Evolutionary conservation across 1,140 invertebrate genomes (phyloP).

Genomic region (Drosophila hydei): DNA sequence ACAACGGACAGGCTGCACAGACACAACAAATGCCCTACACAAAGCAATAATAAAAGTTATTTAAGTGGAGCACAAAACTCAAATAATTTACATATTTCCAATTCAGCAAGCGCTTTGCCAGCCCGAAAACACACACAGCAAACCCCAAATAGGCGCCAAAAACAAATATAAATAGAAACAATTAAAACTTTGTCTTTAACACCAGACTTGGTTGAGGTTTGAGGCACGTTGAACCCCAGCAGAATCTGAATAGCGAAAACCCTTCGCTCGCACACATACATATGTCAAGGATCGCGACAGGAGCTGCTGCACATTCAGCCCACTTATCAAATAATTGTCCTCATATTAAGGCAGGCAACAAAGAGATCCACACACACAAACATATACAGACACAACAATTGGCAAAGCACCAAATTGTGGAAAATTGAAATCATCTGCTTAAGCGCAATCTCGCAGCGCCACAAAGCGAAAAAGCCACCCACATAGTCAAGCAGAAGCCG

Average conservation of each 20-base stretch:
- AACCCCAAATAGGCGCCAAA: constrained; percentile 35
- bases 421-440: constrained; percentile 71
- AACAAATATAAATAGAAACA: constrained; percentile 54
- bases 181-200: constrained; percentile 77
- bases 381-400: constrained; percentile 28
- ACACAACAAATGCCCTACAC: constrained; percentile 1
- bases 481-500: constrained; percentile 31
- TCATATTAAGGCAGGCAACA: constrained; percentile 69
- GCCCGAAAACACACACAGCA: constrained; percentile 27
- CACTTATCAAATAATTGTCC: constrained; percentile 83
- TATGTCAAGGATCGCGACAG: constrained; percentile 59
- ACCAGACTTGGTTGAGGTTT: constrained; percentile 14
- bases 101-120: constrained; percentile 66
- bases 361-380: constrained; percentile 34
- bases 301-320: constrained; percentile 58
- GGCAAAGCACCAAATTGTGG: constrained; percentile 48
- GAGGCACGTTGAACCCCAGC: background rate
- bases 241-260: constrained; percentile 46
- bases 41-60: constrained; percentile 31
- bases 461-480: constrained; percentile 32
- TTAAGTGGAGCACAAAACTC: constrained; percentile 23
- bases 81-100: constrained; percentile 76
- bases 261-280: constrained; percentile 31
- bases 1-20: background rate
- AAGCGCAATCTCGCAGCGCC: constrained; percentile 29